phyloP scores from a whole-genome alignment of 2,797 vertebrate genomes.

The Crocodylus rhombifer region DNA sequence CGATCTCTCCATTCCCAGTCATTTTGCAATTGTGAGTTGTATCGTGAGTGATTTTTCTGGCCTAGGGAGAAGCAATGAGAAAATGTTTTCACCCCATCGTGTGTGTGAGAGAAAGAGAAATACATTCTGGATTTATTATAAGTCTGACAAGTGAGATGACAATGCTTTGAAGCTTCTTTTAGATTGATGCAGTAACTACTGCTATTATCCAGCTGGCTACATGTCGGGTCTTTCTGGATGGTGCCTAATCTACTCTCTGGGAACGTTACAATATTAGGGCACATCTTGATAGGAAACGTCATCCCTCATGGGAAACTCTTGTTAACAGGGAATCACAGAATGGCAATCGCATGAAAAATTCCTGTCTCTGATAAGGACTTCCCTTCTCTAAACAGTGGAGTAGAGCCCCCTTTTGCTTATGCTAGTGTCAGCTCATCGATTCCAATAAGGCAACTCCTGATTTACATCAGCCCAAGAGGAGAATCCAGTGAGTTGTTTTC shows the following conservation, averaged over 20 bases:
- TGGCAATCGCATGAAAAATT: conserved; percentile 38
- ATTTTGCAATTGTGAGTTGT: not conserved
- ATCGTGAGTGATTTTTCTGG: not conserved
- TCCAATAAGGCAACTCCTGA: not conserved
- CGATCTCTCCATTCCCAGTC: not conserved
- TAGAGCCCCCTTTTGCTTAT: not conserved
- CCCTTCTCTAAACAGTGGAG: conserved; percentile 66
- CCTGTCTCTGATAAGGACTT: conserved; percentile 66
- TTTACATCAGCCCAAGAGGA: not conserved
- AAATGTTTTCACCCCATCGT: not conserved
- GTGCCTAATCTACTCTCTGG: conserved; percentile 46
- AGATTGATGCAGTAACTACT: not conserved
- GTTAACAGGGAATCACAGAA: conserved; percentile 33
- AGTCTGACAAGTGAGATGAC: conserved; percentile 21
- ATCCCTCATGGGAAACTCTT: conserved; percentile 61
- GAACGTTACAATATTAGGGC: conserved; percentile 47
- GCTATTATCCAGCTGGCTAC: conserved; percentile 52
- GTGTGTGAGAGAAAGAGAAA: not conserved
- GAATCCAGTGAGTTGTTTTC: not conserved
- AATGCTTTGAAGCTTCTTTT: conserved; percentile 50
- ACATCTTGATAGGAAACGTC: not conserved
- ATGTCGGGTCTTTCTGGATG: not conserved
- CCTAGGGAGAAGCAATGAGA: not conserved
- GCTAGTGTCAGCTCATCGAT: not conserved
- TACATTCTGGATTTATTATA: not conserved